Evolutionary conservation across 2,113 vertebrate species (phyloP), one percentile per base, ranked within the genome.

Genomic region (human): DNA sequence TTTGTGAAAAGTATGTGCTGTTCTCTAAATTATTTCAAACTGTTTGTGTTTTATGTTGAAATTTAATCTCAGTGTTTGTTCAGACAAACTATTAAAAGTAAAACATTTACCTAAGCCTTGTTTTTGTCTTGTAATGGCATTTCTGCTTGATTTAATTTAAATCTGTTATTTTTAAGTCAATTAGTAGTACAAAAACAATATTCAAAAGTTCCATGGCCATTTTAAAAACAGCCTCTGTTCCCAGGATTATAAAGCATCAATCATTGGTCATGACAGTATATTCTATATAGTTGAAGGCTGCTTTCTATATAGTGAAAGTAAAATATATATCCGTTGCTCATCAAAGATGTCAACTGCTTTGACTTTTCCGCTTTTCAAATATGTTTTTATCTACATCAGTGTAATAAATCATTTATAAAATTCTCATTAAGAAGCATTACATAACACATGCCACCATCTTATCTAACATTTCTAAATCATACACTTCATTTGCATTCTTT

Each of bases 1-100:
- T 92, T 85, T 96, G n/a, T 52, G 64, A 82, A 94, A 95, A 83
- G 32, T 85, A 75, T 93, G 35, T 50, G 16, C 48, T 40, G 5
- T 50, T 94, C 55, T 93, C 90, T 93, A 96, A 94, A 97, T 96
- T 90, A 97, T 92, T 97, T 93, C 59, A 96, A 97, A 90, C 76
- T 92, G 94, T 57, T 92, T 89, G 73, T 20, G 23, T 59, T 93
- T 94, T 84, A 96, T 64, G 66, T 40, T 89, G 38, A 87, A 81
- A 94, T 85, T 93, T 93, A 93, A 93, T 94, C 89, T 94, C 45
- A 35, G 13, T 81, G 57, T 96, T 96, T 98, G 64, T 90, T 95
- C 87, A 94, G 87, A 90, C 94, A 79, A 93, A 89, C 87, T 92
- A 97, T 90, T 96, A 95, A 95, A 97, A 89, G 35, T 92, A 92